Evolutionary conservation across 2,113 vertebrate species (phyloP).

Genomic region (Misgurnus anguillicaudatus): DNA sequence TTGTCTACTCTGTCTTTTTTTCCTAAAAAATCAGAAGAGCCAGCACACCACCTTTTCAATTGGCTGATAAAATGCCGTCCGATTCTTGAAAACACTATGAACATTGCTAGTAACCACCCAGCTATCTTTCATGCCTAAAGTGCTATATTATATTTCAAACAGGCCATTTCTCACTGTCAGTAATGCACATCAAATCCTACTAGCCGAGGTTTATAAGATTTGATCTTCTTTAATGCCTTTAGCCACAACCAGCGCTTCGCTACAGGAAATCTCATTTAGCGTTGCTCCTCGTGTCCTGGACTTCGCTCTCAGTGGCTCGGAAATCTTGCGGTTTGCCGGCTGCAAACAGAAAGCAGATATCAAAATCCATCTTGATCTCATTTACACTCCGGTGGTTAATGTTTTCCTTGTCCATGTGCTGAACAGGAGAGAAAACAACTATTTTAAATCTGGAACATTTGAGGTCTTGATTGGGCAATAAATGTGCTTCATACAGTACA

Average conservation of each 20-base stretch:
- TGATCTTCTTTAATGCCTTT: conserved; percentile 71
- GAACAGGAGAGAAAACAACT: neutral
- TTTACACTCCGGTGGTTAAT: conserved; percentile 72
- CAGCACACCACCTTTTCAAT: conserved; percentile 31
- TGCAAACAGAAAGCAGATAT: conserved; percentile 68
- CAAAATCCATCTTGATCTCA: conserved; percentile 74
- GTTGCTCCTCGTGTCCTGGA: conserved; percentile 64
- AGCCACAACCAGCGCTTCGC: conserved; percentile 68
- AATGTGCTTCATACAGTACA: conserved; percentile 58
- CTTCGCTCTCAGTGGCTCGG: conserved; percentile 61
- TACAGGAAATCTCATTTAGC: conserved; percentile 74
- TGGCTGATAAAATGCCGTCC: conserved; percentile 31
- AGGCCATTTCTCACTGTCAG: conserved; percentile 77
- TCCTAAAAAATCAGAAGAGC: conserved; percentile 1
- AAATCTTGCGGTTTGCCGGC: conserved; percentile 64
- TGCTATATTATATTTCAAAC: conserved; percentile 76
- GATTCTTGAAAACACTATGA: conserved; percentile 38
- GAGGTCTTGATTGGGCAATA: conserved; percentile 56
- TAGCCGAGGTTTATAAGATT: conserved; percentile 71
- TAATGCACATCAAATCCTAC: conserved; percentile 77
- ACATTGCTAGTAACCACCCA: neutral
- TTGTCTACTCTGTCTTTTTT: neutral
- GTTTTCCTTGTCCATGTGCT: conserved; percentile 66
- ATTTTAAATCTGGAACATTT: conserved; percentile 18
- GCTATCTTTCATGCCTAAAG: conserved; percentile 58